phyloP scores from a whole-genome alignment of 1,140 invertebrate species.

The Drosophila punjabiensis region DNA sequence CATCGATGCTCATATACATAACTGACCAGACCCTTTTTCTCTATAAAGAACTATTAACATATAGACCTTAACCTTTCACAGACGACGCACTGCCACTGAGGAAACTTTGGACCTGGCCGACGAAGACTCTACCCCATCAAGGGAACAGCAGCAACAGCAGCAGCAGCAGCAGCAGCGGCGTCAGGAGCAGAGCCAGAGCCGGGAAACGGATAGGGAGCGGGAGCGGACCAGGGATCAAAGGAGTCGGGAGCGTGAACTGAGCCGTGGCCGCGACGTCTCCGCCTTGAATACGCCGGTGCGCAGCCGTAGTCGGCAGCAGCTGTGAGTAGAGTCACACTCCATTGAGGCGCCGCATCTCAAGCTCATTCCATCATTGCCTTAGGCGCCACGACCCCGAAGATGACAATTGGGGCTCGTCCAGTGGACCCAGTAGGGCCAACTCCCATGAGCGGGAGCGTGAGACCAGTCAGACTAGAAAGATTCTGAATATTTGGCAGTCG shows the following conservation, averaged over 20 bases:
- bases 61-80: conserved; percentile 7
- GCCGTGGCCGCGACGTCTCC: conserved; percentile 63
- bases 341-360: conserved; percentile 19
- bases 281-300: conserved; percentile 64
- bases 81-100: conserved; percentile 77
- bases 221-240: conserved; percentile 63
- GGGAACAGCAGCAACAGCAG: conserved; percentile 48
- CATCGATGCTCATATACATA: background rate
- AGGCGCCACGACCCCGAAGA: conserved; percentile 71
- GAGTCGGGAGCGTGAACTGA: conserved; percentile 70
- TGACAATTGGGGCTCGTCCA: conserved; percentile 82
- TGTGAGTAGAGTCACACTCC: conserved; percentile 56
- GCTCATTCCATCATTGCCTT: conserved; percentile 34
- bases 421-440: conserved; percentile 74
- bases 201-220: conserved; percentile 52
- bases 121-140: conserved; percentile 65
- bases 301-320: conserved; percentile 72
- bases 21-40: background rate
- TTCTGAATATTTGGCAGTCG: conserved; percentile 69
- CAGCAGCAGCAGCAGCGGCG: conserved; percentile 41
- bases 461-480: conserved; percentile 69
- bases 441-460: conserved; percentile 73
- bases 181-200: conserved; percentile 47
- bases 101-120: conserved; percentile 76
- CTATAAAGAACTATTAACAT: background rate